Percentiles rank a stretch among this genome's conserved stretches.
These are phyloP conservation scores for Dreissena rostriformis DNA, from an alignment of 1,140 invertebrate genomes.

Conservation along the genomic window DNA sequence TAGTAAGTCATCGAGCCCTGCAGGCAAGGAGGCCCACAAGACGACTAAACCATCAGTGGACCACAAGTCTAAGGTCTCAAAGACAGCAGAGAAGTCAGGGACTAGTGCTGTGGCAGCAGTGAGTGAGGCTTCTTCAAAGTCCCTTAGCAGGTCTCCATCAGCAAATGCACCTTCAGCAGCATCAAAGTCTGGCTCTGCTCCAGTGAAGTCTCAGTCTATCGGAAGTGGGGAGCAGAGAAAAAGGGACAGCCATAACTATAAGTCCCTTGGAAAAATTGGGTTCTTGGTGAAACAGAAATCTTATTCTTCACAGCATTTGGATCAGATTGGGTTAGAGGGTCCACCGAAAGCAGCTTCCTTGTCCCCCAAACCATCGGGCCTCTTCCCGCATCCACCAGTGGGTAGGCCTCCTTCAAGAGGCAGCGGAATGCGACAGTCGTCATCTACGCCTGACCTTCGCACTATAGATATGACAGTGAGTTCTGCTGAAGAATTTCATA, in stretches of 20 bases:
- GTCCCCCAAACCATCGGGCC: constrained; percentile 34
- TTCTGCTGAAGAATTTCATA: constrained; percentile 41
- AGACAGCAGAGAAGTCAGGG: neutral
- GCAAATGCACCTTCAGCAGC: neutral
- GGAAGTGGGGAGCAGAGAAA: constrained; percentile 25
- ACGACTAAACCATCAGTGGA: neutral
- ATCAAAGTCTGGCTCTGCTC: constrained; percentile 16
- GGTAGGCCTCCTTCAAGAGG: constrained; percentile 48
- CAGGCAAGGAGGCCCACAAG: no score
- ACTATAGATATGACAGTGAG: constrained; percentile 33
- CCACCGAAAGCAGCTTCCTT: constrained; percentile 25
- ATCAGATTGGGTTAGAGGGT: constrained; percentile 6
- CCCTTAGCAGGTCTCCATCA: constrained; percentile 26
- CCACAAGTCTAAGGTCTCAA: neutral
- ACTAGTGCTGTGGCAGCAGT: neutral
- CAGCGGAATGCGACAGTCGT: constrained; percentile 34
- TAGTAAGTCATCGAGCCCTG: constrained; percentile 1
- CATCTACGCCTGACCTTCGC: constrained; percentile 52
- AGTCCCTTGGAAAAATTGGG: constrained; percentile 51
- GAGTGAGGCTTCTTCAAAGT: constrained; percentile 5
- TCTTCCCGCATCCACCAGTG: constrained; percentile 50
- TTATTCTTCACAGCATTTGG: constrained; percentile 49
- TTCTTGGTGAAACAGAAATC: constrained; percentile 47
- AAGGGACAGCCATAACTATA: constrained; percentile 34
- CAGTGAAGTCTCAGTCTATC: constrained; percentile 29